These are phyloP conservation scores for Macrostomum lignano DNA, from an alignment of 1,140 invertebrate species.

Conservation along the genomic window DNA sequence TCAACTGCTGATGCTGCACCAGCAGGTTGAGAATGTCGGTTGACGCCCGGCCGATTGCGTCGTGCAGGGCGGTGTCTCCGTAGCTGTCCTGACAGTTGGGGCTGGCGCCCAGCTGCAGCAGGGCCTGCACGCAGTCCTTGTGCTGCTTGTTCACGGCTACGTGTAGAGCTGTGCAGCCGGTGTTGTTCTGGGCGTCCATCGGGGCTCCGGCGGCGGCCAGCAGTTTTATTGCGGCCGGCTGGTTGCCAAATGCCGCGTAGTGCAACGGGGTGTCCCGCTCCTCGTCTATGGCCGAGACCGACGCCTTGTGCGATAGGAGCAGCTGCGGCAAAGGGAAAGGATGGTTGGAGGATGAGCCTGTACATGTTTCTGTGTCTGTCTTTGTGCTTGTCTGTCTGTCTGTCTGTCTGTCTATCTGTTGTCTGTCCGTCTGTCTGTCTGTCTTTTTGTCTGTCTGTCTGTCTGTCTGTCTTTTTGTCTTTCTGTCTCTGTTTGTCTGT, in stretches of 20 bases:
- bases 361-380: no score
- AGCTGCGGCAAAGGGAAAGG: no score
- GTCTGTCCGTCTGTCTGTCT: no score
- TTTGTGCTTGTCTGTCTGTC: no score
- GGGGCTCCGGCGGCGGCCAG: constrained; percentile 41
- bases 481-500: no score
- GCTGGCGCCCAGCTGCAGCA: no score
- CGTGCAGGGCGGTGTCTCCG: constrained; percentile 58
- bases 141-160: constrained; percentile 67
- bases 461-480: no score
- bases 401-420: no score
- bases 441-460: no score
- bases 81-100: constrained; percentile 46
- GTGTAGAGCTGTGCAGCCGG: constrained; percentile 45
- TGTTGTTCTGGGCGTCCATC: constrained; percentile 52
- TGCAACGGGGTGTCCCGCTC: constrained; percentile 60
- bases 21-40: constrained; percentile 46
- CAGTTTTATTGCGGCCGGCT: constrained; percentile 42
- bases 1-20: constrained; percentile 36
- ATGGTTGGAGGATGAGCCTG: no score
- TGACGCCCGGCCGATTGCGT: constrained; percentile 55
- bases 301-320: no score
- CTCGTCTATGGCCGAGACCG: no score
- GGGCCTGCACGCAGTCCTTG: constrained; percentile 41
- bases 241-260: constrained; percentile 56